Evolutionary conservation across 2,888 invertebrate genomes (phyloP).

Genomic region (Nomada fucata): DNA sequence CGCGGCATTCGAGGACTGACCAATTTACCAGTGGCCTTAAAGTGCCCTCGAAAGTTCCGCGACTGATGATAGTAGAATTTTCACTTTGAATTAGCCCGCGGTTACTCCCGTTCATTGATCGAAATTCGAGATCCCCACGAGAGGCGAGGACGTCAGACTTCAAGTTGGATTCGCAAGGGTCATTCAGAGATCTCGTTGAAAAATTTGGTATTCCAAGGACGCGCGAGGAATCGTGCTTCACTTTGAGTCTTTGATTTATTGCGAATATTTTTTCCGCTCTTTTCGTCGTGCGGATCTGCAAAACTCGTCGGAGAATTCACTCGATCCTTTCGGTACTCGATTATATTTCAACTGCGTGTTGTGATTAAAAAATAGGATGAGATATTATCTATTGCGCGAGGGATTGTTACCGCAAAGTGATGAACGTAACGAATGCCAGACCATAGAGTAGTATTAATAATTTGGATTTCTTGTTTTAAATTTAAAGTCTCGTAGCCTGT

Average conservation of each 20-base stretch:
- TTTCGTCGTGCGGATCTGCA: no score
- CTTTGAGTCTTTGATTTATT: not conserved
- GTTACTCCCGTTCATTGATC: constrained; percentile 42
- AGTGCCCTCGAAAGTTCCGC: constrained; percentile 34
- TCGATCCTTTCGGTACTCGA: no score
- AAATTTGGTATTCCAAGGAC: not conserved
- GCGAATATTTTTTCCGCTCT: not conserved
- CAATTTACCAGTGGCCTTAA: constrained; percentile 53
- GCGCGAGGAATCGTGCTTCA: not conserved
- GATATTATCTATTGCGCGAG: no score
- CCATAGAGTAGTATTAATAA: no score
- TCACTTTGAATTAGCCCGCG: constrained; percentile 49
- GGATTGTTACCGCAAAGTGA: no score
- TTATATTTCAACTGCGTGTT: no score
- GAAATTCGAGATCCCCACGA: constrained; percentile 44
- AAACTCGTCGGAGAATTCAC: no score
- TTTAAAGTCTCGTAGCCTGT: no score
- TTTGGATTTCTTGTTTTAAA: no score
- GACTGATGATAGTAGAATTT: constrained; percentile 51
- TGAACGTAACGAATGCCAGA: no score
- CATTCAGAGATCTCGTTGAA: constrained; percentile 11
- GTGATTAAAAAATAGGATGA: no score
- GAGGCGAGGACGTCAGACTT: constrained; percentile 13
- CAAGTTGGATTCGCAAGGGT: constrained; percentile 8
- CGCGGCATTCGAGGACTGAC: constrained; percentile 32